Percentiles rank a stretch among this genome's conserved stretches.
Conservation (phyloP, 2,888 invertebrate genomes). For the Petrolisthes cinctipes region DNA sequence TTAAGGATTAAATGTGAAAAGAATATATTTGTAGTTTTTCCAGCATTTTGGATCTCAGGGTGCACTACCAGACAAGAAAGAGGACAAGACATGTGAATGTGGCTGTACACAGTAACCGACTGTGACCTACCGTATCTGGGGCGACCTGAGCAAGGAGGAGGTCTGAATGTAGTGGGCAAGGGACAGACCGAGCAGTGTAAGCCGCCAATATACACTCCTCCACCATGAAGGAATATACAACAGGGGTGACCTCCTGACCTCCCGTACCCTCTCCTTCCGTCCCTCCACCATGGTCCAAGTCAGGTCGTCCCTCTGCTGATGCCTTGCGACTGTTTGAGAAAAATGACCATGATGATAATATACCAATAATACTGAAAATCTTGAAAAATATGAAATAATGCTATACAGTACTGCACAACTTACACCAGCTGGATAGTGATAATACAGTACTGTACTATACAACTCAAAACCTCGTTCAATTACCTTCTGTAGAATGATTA, state of each 20-base stretch:
- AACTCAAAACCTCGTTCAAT: too few relatives aligned
- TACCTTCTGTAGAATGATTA: too few relatives aligned
- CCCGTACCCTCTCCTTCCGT: slow-evolving; percentile 59
- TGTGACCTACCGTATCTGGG: slow-evolving; percentile 83
- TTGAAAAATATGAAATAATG: not conserved
- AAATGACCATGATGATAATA: not conserved
- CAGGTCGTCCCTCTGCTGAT: slow-evolving; percentile 83
- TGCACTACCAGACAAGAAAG: too few relatives aligned
- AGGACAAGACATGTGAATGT: too few relatives aligned
- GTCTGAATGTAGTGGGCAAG: slow-evolving; percentile 85
- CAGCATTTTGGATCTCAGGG: too few relatives aligned
- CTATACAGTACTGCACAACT: not conserved
- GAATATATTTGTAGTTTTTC: too few relatives aligned
- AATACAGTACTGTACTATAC: too few relatives aligned
- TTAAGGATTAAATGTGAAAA: too few relatives aligned
- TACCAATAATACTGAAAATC: not conserved
- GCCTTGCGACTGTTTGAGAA: slow-evolving; percentile 77
- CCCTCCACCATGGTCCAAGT: slow-evolving; percentile 67
- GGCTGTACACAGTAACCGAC: not conserved
- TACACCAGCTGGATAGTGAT: too few relatives aligned
- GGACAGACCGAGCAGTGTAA: slow-evolving; percentile 79
- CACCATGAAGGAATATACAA: slow-evolving; percentile 86
- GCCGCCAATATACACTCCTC: slow-evolving; percentile 95
- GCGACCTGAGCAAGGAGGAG: slow-evolving; percentile 84
- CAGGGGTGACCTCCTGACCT: slow-evolving; percentile 67